These are phyloP conservation scores for Dermatemys mawii DNA, from an alignment of 2,113 vertebrate species.

Conservation along the genomic window DNA sequence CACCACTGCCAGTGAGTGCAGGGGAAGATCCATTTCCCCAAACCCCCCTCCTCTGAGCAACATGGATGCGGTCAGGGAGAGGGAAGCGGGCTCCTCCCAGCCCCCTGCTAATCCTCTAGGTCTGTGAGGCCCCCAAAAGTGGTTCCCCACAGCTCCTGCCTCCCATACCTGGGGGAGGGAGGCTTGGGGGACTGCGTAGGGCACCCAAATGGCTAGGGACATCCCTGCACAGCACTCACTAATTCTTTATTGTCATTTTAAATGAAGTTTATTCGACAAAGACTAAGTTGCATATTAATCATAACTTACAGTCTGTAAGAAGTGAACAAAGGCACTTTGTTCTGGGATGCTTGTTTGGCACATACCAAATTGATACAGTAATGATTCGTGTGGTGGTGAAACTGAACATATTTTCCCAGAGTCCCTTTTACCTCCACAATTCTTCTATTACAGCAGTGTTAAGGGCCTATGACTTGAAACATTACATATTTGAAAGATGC, in stretches of 20 bases:
- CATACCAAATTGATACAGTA: background rate
- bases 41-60: too few species aligned
- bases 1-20: too few species aligned
- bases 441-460: background rate
- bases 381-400: background rate
- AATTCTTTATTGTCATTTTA: background rate
- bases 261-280: background rate
- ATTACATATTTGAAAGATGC: background rate
- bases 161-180: too few species aligned
- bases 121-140: too few species aligned
- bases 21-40: too few species aligned
- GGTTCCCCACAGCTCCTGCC: too few species aligned
- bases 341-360: background rate
- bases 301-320: background rate
- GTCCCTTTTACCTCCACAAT: background rate
- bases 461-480: background rate
- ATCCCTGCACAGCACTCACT: accelerated
- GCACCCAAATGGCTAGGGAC: too few species aligned
- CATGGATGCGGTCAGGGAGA: too few species aligned
- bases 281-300: background rate
- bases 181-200: too few species aligned
- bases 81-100: too few species aligned
- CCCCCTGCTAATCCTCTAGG: too few species aligned
- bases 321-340: background rate
- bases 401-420: background rate